Evolutionary conservation across 1,140 invertebrate species (phyloP).

Genomic region (Conopomorpha cramerella): DNA sequence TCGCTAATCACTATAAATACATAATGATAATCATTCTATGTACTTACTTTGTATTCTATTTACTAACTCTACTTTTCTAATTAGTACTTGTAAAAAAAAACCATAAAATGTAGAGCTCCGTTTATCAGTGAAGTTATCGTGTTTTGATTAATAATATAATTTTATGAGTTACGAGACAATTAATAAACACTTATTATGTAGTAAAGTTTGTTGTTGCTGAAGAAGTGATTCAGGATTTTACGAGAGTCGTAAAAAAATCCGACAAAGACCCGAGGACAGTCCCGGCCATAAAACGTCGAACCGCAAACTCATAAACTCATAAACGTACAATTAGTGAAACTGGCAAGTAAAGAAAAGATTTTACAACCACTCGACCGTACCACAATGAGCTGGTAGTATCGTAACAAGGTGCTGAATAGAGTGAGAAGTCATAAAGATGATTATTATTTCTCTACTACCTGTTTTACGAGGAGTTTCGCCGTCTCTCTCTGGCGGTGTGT

Average conservation of each 20-base stretch:
- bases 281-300: constrained; percentile 44
- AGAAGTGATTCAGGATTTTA: no score
- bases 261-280: constrained; percentile 40
- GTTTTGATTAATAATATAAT: no score
- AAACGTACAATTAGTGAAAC: constrained; percentile 60
- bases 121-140: no score
- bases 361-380: constrained; percentile 53
- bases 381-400: constrained; percentile 58
- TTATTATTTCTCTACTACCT: constrained; percentile 64
- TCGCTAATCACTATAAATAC: constrained; percentile 59
- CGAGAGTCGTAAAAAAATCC: constrained; percentile 19
- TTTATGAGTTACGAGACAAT: no score
- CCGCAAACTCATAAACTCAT: constrained; percentile 55
- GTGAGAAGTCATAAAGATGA: constrained; percentile 64
- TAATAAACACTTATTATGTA: no score
- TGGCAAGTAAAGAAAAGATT: constrained; percentile 59
- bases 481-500: constrained; percentile 21
- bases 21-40: no score
- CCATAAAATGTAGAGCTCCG: no score
- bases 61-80: no score
- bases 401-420: constrained; percentile 63
- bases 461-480: constrained; percentile 42
- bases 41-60: no score
- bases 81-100: no score
- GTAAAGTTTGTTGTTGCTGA: no score